Evolutionary conservation across 2,888 invertebrate genomes (phyloP), one percentile per base, ranked within the genome.

Genomic region (Xestobium rufovillosum): DNA sequence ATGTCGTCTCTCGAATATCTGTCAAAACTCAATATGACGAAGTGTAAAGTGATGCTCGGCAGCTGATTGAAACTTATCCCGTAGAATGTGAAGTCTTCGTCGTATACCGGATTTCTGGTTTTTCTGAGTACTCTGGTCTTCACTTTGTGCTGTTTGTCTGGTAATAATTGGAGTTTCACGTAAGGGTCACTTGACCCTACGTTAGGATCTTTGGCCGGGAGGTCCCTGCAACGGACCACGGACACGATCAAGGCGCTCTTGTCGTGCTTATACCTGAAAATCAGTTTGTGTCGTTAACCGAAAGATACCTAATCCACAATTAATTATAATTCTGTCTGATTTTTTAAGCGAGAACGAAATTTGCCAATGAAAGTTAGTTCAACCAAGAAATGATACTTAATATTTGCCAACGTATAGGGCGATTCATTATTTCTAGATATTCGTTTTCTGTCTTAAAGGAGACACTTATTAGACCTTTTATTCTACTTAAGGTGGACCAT

Each of bases 11-110:
- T 82, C 17, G 96, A 96, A 64, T 96, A 98, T 61, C 95, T 83
- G 69, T 96, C 95, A 66, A 94, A 96, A 68, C 87, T 96, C 59
- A 88, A 75, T 11, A 92, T 85, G 36, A 91, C 88, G 65, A 95
- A 94, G 69, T 95, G 94, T 34, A 94, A 72, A 3, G 92, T 94
- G 65, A 91, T 90, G 57, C 80, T 82, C 59, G 84, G 74, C 41
- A 95, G 73, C 66, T 95, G 92, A 59, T 83, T 82, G 49, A 83
- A 79, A 32, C 80, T 81, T 54, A 92, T 78, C 36, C 96, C 96
- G 62, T 95, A 98, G 75, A 98, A 97, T 1, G 96, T 97, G 65
- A 98, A 98, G 65, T 96, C 96, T 67, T 98, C 98, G 58, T 98
- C 96, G 67, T 96, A 98, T 2, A 91, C 84, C 0, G 98, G 98